Evolutionary conservation across 2,113 vertebrate genomes (phyloP), one percentile per base, ranked within the genome.

Genomic region (Macquaria ambigua): DNA sequence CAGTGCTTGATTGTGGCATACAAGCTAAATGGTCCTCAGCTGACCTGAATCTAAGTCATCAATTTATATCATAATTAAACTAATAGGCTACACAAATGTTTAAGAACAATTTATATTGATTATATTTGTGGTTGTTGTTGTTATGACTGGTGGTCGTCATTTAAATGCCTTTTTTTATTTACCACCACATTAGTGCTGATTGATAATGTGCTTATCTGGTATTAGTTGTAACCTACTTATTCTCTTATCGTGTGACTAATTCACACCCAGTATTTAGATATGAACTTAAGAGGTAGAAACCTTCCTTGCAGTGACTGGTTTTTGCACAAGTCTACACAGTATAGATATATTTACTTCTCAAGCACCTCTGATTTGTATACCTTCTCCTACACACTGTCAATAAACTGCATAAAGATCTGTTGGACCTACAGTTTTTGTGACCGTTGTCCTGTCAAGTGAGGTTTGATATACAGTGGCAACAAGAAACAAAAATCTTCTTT

Each of bases 221-320:
- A 68, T 72, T 43, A 39, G 23, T 55, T 67, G 20, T 75, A 75
- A 81, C 76, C 78, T 59, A n/a, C 53, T 68, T 82, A 77, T 59
- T 77, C 56, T 39, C 21, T 85, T 59, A 63, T 52, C 5, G 10
- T 70, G 31, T 70, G 70, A 71, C 75, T 79, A 6, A 77, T 23
- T 46, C 7, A 0, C 8, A 70, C 1, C 53, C 61, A 48, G 21
- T 41, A 16, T 56, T 69, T 1, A 39, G 20, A 83, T 23, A 68
- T 70, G 11, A 58, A 71, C n/a, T 69, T 8, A 25, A 8, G 34
- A 4, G 37, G 14, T 1, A 18, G 46, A 66, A 9, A 6, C 4
- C 3, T n/a, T 14, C n/a, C 8, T 62, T 59, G 9, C 25, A 21
- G 59, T 50, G 74, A 41, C 34, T 55, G 12, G 39, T 41, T 46